Conservation (phyloP, 2,797 vertebrate species). For the Clarias platycephalus region DNA sequence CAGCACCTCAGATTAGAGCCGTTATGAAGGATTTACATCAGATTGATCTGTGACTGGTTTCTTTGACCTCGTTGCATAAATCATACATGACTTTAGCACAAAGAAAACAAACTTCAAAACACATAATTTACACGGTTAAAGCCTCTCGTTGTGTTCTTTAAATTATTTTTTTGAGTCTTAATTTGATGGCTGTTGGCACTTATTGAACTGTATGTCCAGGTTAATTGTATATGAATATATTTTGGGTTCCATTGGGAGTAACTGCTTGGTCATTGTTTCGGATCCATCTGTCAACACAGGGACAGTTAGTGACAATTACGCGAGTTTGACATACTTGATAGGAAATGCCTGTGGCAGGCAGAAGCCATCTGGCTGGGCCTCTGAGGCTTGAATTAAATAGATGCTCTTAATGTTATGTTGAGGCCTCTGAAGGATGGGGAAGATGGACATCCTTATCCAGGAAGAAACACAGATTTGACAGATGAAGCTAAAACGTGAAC, state of each 20-base stretch:
- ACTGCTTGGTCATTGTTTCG: conserved; percentile 58
- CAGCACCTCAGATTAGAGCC: too few species aligned
- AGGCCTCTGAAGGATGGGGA: conserved; percentile 27
- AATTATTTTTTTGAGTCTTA: neutral
- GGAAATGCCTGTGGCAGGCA: conserved; percentile 66
- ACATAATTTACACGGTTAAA: conserved; percentile 11
- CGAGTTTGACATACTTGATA: conserved; percentile 74
- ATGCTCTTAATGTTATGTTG: conserved; percentile 59
- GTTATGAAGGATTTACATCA: too few species aligned
- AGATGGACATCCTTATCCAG: conserved; percentile 34
- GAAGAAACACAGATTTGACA: conserved; percentile 59
- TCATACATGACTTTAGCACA: conserved; percentile 41
- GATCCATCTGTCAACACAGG: conserved; percentile 58
- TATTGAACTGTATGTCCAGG: neutral
- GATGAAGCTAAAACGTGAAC: conserved; percentile 26
- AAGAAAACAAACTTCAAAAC: conserved; percentile 25
- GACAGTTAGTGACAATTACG: conserved; percentile 65
- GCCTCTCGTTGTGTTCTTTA: neutral
- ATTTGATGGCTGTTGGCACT: neutral
- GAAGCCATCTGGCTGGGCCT: conserved; percentile 69
- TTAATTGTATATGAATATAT: conserved; percentile 55
- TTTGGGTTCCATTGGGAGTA: conserved; percentile 34
- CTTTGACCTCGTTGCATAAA: conserved; percentile 58
- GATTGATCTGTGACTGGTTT: conserved; percentile 51
- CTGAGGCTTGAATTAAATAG: conserved; percentile 52